phyloP scores from a whole-genome alignment of 1,140 invertebrate genomes.

The Habropoda laboriosa region DNA sequence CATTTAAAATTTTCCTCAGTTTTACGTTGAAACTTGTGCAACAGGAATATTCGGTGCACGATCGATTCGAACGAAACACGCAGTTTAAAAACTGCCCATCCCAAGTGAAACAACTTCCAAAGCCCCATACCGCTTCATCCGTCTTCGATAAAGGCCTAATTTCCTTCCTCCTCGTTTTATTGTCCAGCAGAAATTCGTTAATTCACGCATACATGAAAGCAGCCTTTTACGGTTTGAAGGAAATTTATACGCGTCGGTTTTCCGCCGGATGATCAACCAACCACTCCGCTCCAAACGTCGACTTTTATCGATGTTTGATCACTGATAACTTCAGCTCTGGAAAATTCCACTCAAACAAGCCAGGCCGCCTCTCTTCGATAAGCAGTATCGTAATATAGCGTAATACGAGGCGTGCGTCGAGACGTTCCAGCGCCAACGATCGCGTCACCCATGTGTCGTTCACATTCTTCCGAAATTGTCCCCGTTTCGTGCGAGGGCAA shows the following conservation, averaged over 20 bases:
- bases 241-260: conserved; percentile 5
- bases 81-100: no score
- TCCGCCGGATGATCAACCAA: conserved; percentile 4
- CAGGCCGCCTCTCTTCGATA: conserved; percentile 41
- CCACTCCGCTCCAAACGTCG: neutral
- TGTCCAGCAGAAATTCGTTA: neutral
- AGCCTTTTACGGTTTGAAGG: neutral
- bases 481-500: no score
- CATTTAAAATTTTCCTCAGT: no score
- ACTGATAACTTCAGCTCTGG: conserved; percentile 54
- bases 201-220: neutral
- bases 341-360: conserved; percentile 55
- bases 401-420: conserved; percentile 29
- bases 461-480: neutral
- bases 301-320: conserved; percentile 66
- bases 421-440: neutral
- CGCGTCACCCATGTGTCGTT: neutral
- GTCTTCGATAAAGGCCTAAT: neutral
- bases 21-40: no score
- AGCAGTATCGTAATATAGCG: conserved; percentile 28
- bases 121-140: no score
- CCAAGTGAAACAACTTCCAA: no score
- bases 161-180: neutral
- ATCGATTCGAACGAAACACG: no score
- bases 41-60: no score